Evolutionary conservation across 2,888 invertebrate species (phyloP).

Genomic region (Gisinianus flammeolus): DNA sequence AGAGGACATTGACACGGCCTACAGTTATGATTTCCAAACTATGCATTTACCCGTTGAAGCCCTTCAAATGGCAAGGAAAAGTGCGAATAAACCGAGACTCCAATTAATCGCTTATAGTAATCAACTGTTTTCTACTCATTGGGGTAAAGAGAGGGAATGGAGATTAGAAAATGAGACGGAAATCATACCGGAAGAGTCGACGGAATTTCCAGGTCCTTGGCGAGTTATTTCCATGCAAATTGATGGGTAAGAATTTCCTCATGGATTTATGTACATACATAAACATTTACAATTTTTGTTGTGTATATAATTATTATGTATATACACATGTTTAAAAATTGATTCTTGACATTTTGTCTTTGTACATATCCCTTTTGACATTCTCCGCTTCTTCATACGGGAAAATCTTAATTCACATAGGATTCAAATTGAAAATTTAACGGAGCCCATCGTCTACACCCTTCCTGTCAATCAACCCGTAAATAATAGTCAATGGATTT

Average conservation of each 20-base stretch:
- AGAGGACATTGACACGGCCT: neutral
- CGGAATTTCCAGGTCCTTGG: slow-evolving; percentile 36
- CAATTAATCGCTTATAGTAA: slow-evolving; percentile 50
- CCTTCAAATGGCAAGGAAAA: slow-evolving; percentile 36
- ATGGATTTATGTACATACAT: too few species aligned
- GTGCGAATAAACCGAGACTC: slow-evolving; percentile 34
- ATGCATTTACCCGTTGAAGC: slow-evolving; percentile 45
- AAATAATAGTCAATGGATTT: slow-evolving; percentile 52
- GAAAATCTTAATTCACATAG: too few species aligned
- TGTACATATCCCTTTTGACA: too few species aligned
- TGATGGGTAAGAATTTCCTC: neutral
- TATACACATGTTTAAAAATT: too few species aligned
- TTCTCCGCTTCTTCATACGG: too few species aligned
- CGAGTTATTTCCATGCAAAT: slow-evolving; percentile 46
- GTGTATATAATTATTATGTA: too few species aligned
- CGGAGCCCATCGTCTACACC: slow-evolving; percentile 57
- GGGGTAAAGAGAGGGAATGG: slow-evolving; percentile 30
- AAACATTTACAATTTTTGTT: too few species aligned
- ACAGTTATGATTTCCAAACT: slow-evolving; percentile 22
- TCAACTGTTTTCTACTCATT: slow-evolving; percentile 43
- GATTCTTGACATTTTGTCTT: too few species aligned
- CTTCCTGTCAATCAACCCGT: slow-evolving; percentile 49
- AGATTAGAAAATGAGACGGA: neutral
- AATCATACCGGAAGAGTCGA: neutral
- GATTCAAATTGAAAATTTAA: slow-evolving; percentile 53